Conservation (phyloP, 2,888 invertebrate species). For the Linyphia triangularis region DNA sequence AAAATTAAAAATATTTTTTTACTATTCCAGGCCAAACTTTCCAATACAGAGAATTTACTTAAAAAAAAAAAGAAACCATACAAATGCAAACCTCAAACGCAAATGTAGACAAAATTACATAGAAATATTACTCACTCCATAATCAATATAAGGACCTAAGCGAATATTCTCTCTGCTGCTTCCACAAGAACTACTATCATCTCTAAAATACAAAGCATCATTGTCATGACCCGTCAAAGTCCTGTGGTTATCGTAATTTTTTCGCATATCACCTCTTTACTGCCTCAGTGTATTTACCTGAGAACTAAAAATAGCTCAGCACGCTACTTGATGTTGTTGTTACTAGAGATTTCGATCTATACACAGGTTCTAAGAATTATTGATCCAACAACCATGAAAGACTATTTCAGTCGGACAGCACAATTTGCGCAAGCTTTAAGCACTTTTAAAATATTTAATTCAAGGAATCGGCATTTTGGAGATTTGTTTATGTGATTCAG, state of each 20-base stretch:
- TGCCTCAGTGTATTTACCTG: slow-evolving; percentile 7
- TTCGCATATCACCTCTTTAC: slow-evolving; percentile 48
- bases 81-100: not conserved
- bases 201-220: slow-evolving; percentile 65
- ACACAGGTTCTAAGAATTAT: not conserved
- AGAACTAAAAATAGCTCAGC: slow-evolving; percentile 30
- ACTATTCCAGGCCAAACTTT: not conserved
- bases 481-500: slow-evolving; percentile 51
- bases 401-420: too few species aligned
- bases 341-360: slow-evolving; percentile 14
- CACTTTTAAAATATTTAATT: too few species aligned
- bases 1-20: not conserved
- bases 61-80: not conserved
- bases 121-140: slow-evolving; percentile 52
- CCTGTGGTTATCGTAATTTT: slow-evolving; percentile 53
- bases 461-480: not conserved
- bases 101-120: not conserved
- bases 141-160: slow-evolving; percentile 74
- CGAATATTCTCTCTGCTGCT: slow-evolving; percentile 73
- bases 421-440: too few species aligned
- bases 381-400: not conserved
- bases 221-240: slow-evolving; percentile 62
- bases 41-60: not conserved
- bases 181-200: slow-evolving; percentile 66
- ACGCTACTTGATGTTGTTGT: slow-evolving; percentile 49